Conservation (phyloP, 2,888 invertebrate species). For the Beris chalybata region DNA sequence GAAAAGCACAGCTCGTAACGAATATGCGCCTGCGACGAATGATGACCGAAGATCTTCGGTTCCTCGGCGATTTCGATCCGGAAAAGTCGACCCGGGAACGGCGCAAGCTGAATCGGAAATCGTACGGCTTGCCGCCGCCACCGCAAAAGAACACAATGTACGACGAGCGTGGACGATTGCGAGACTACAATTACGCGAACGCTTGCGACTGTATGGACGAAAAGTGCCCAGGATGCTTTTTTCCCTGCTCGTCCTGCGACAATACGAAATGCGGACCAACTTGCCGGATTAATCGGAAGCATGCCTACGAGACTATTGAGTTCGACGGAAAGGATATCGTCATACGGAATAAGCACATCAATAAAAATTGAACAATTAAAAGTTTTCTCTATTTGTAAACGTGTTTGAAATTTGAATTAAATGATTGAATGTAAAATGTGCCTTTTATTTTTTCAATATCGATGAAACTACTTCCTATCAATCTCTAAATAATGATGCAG, state of each 20-base stretch:
- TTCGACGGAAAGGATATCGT: constrained; percentile 76
- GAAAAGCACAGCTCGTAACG: constrained; percentile 43
- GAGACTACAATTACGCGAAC: constrained; percentile 67
- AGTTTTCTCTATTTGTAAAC: background rate
- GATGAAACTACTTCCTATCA: too few relatives aligned
- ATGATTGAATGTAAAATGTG: too few relatives aligned
- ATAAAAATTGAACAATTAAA: constrained; percentile 18
- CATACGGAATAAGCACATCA: constrained; percentile 45
- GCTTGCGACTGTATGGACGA: constrained; percentile 79
- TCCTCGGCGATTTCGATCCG: constrained; percentile 69
- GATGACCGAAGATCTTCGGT: constrained; percentile 43
- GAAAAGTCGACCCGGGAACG: constrained; percentile 77
- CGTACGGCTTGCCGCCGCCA: constrained; percentile 50
- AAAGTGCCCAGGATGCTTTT: constrained; percentile 83
- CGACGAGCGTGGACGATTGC: constrained; percentile 70
- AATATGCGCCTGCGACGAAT: constrained; percentile 36
- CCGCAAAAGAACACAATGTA: constrained; percentile 59
- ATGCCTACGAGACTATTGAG: constrained; percentile 75
- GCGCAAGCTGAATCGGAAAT: constrained; percentile 72
- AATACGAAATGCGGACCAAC: constrained; percentile 79
- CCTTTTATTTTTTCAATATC: too few relatives aligned
- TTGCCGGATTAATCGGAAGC: constrained; percentile 77
- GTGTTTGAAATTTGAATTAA: background rate
- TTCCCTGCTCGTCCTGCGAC: constrained; percentile 72
- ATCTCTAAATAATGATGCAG: too few relatives aligned